Conservation (phyloP, 2,797 vertebrate genomes). For the Onychomys leucogaster region DNA sequence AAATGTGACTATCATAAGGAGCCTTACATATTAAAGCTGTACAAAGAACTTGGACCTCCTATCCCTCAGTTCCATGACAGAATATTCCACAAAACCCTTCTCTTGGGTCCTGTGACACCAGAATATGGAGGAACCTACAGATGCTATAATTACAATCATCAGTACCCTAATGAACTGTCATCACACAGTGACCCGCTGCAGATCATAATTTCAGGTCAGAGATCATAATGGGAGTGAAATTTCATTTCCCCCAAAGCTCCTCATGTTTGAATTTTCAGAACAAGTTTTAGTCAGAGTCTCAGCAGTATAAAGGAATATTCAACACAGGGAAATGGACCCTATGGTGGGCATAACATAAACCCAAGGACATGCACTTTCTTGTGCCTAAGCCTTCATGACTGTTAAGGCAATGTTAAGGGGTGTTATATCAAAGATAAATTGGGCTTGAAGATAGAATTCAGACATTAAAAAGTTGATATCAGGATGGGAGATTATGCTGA, state of each 20-base stretch:
- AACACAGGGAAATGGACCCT: background rate
- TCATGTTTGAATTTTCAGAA: background rate
- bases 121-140: background rate
- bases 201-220: constrained; percentile 24
- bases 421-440: background rate
- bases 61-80: background rate
- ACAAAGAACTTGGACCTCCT: background rate
- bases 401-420: too few species aligned
- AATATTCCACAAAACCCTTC: rapidly evolving
- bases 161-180: background rate
- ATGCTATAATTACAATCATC: background rate
- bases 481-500: background rate
- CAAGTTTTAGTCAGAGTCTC: too few species aligned
- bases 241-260: too few species aligned
- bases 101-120: background rate
- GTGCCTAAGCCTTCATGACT: background rate
- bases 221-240: too few species aligned
- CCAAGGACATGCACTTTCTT: background rate
- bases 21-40: background rate
- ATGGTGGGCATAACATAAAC: background rate
- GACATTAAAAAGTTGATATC: background rate
- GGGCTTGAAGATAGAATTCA: background rate
- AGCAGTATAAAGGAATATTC: background rate
- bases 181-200: background rate
- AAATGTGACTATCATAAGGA: background rate